Percentiles rank a stretch among this genome's conserved stretches.
Conservation (phyloP, 2,797 vertebrate genomes). For the Neoniphon sammara region DNA sequence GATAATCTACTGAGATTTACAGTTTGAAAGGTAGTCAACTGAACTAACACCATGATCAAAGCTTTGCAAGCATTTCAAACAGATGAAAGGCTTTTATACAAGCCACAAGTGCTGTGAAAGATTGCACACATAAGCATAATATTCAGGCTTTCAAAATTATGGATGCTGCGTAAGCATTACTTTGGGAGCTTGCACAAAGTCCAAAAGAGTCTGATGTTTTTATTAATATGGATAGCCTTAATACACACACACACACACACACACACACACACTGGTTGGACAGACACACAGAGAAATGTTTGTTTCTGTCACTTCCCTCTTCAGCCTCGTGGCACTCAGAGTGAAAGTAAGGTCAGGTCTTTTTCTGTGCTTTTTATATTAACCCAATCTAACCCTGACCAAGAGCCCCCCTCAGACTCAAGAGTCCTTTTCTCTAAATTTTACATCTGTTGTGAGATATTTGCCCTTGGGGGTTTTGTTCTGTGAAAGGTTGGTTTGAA, state of each 20-base stretch:
- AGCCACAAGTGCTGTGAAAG: not conserved
- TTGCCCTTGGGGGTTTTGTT: not conserved
- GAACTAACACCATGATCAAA: slow-evolving; percentile 18
- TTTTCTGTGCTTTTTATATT: slow-evolving; percentile 52
- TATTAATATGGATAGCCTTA: slow-evolving; percentile 12
- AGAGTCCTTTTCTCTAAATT: too few relatives aligned
- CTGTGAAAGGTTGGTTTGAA: not conserved
- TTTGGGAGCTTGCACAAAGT: too few relatives aligned
- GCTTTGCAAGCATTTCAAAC: slow-evolving; percentile 21
- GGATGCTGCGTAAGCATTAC: slow-evolving; percentile 2
- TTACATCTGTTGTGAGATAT: not conserved
- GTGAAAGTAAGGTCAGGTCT: slow-evolving; percentile 68
- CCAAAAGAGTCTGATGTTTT: slow-evolving; percentile 1
- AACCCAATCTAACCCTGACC: slow-evolving; percentile 23
- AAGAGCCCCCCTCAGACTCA: slow-evolving; percentile 14
- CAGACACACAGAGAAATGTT: slow-evolving; percentile 71
- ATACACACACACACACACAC: slow-evolving; percentile 9
- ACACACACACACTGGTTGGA: slow-evolving; percentile 26
- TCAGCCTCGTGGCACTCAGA: slow-evolving; percentile 64
- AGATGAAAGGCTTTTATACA: slow-evolving; percentile 12
- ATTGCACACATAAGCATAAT: slow-evolving; percentile 9
- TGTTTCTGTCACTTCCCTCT: slow-evolving; percentile 77
- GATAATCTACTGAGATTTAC: slow-evolving; percentile 13
- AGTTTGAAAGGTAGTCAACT: not conserved
- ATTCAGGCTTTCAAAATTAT: slow-evolving; percentile 6